phyloP scores from a whole-genome alignment of 2,113 vertebrate species.

The Sceloporus tristichus region DNA sequence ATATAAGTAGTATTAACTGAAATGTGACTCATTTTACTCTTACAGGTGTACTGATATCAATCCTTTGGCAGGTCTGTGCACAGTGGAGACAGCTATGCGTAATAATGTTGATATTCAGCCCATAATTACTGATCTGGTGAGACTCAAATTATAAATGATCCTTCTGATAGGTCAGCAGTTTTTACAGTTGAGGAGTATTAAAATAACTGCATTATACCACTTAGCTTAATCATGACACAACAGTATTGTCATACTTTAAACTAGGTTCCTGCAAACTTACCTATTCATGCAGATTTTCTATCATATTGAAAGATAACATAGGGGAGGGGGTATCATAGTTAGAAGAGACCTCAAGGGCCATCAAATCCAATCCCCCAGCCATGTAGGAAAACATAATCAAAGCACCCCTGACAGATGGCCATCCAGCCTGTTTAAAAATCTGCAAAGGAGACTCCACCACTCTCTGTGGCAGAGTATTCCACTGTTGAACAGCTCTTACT shows the following conservation, averaged over 20 bases:
- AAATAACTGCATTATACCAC: background rate
- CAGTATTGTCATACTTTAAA: background rate
- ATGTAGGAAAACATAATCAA: too few relatives aligned
- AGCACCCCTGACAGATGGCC: too few relatives aligned
- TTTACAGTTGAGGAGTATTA: background rate
- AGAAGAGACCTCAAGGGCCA: too few relatives aligned
- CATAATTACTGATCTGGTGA: conserved; percentile 92
- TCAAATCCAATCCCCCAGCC: too few relatives aligned
- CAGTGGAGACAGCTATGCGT: conserved; percentile 82
- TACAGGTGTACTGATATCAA: conserved; percentile 95
- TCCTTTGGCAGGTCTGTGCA: conserved; percentile 86
- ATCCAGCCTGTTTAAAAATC: too few relatives aligned
- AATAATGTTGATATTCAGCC: conserved; percentile 88
- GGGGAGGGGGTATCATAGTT: too few relatives aligned
- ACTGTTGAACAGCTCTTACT: too few relatives aligned
- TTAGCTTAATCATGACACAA: background rate
- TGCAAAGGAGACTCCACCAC: too few relatives aligned
- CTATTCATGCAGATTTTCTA: background rate
- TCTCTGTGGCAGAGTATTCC: too few relatives aligned
- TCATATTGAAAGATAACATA: too few relatives aligned
- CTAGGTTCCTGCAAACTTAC: background rate
- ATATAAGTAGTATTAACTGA: background rate
- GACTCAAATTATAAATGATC: background rate
- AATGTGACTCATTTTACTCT: conserved; percentile 20
- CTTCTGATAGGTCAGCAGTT: background rate